Evolutionary conservation across 2,888 invertebrate species (phyloP), one percentile per base, ranked within the genome.

Genomic region (Troides oblongomaculatus): DNA sequence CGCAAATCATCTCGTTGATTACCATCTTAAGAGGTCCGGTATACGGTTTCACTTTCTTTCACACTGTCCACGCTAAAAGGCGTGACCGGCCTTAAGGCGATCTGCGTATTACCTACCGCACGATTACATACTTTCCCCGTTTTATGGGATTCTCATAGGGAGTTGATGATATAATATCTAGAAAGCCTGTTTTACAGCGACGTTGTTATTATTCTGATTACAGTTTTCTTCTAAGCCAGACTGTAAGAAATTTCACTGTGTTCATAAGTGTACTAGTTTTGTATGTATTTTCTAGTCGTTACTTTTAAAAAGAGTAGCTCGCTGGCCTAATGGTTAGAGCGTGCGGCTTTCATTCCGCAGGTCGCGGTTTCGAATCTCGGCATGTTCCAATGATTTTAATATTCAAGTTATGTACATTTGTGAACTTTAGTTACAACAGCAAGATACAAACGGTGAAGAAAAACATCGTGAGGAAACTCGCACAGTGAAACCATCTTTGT

Each of bases 121-220:
- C 85, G 82, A 88, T 89, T 86, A 86, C 81, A 86, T 83, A 90
- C 91, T 92, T 92, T 91, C 91, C 90, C 90, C 87, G 90, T 89
- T 90, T 90, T 89, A 89, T 90, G 88, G 86, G 86, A 90, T 88
- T 84, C 82, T 84, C 80, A 82, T 81, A 83, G 85, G 83, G 82
- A 84, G 78, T 76, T 79, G 81, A 80, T 86, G 79, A 84, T 78
- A 83, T 82, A 85, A 84, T 81, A 80, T 77, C 78, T 84, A 81
- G 86, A 87, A 85, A 86, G 85, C 77, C 76, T 64, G 76, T 18
- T 53, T 53, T 53, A 72, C 73, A 74, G 75, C 75, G 72, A 71
- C 72, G 71, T 63, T 68, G 62, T 66, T 62, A 71, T 74, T 75
- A 73, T 73, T 74, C 76, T 77, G 77, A 77, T 76, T 75, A 73